Conservation (phyloP, 2,797 vertebrate species). For the Melanitta fusca region DNA sequence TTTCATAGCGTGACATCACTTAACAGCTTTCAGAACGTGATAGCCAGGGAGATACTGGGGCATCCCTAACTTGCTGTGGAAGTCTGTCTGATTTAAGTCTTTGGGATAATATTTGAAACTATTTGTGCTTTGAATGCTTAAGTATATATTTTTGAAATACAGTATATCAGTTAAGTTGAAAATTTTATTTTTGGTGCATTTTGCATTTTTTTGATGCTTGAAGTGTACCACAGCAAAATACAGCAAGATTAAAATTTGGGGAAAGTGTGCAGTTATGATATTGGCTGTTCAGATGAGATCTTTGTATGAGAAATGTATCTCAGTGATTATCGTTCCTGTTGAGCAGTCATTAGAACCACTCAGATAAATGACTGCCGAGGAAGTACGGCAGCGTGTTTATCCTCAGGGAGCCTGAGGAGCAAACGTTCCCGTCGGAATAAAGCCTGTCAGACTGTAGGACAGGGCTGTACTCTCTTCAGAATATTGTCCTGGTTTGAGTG, state of each 20-base stretch:
- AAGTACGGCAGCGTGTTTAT: rapidly evolving
- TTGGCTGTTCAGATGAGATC: not conserved
- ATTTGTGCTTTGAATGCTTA: not conserved
- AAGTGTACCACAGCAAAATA: not conserved
- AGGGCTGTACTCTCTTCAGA: rapidly evolving
- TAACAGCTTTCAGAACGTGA: rapidly evolving
- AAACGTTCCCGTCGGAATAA: rapidly evolving
- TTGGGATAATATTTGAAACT: rapidly evolving
- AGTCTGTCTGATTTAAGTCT: rapidly evolving
- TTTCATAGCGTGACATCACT: rapidly evolving
- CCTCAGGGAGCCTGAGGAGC: not conserved
- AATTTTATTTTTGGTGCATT: not conserved
- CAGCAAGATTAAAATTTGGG: not conserved
- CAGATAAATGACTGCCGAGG: rapidly evolving
- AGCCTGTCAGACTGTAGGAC: rapidly evolving
- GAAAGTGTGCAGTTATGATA: not conserved
- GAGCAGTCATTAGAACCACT: not conserved
- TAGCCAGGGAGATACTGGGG: rapidly evolving
- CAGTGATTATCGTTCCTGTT: not conserved
- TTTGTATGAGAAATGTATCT: not conserved
- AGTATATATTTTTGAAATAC: not conserved
- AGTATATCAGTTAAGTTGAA: not conserved
- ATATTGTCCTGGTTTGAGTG: too few species aligned
- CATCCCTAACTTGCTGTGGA: not conserved
- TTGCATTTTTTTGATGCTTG: not conserved